Evolutionary conservation across 2,797 vertebrate genomes (phyloP), one percentile per base, ranked within the genome.

Genomic region (Cetoscarus ocellatus): DNA sequence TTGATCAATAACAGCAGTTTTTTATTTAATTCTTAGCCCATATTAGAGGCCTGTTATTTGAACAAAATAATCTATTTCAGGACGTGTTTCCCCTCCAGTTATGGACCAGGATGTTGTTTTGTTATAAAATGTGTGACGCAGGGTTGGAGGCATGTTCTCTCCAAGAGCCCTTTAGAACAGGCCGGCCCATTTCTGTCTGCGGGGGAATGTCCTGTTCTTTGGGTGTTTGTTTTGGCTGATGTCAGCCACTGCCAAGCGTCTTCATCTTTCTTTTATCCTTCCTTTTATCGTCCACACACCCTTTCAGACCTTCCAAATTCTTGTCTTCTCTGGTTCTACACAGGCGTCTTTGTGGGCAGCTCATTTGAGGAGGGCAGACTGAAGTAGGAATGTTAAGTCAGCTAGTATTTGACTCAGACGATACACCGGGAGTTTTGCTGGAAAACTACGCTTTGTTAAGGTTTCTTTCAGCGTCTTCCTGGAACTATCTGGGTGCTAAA

Each of bases 131-230:
- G 65, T 18, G 63, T 88, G 89, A 88, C 74, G 82, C 68, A 77
- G 43, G 54, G 53, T 76, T 10, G 11, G 80, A 90, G 77, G 84
- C 83, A 79, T 80, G 66, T 70, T 80, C 50, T 69, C 65, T 66
- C 65, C 15, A 14, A 79, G 82, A 85, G 79, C 68, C 61, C 79
- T 61, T 59, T 56, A 60, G 87, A 91, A 89, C 84, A 79, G 72
- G 71, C 78, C 75, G 49, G 77, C 87, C 84, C 82, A 75, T 90
- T 87, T 91, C 76, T 86, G 82, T 82, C 79, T 5, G 9, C 80
- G 14, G 81, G 84, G 85, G 92, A 92, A 93, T 91, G 90, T 93
- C 88, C 92, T 92, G 91, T 93, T 92, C 92, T 85, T 65, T 69
- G 61, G 76, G 57, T 93, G 91, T 92, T 94, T 93, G 88, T 89